Base-by-base conservation (phyloP, 2,888 invertebrate species). In the Anoplius nigerrimus region DNA sequence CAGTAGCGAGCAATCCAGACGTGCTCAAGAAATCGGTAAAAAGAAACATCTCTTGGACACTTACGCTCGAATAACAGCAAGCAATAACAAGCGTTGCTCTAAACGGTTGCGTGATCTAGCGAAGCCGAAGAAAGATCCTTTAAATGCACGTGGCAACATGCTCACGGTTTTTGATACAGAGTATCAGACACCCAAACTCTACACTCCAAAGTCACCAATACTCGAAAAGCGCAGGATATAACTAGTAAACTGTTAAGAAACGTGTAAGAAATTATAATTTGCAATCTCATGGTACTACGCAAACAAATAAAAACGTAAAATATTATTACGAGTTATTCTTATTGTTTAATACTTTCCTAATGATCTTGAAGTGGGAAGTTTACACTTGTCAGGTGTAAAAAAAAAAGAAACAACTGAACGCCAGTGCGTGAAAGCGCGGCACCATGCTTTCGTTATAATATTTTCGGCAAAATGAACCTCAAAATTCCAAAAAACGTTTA, bases 1-100 rank as follows among this genome's bases (percentile, higher is more conserved):
- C 34, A 79, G 72, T 51, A 76, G 65, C 62, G 73, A 71, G 53
- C 65, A 64, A 13, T 77, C 69, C 48, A 74, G 52, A 46, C 59
- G 59, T 18, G 66, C 68, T 43, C 64, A 60, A n/a, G 66, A 71
- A 46, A 51, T 51, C 3, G 65, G 48, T n/a, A 76, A 76, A 46
- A 78, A 78, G 54, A 53, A 63, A 43, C 61, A 71, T 24, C 62
- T 72, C 15, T 62, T 81, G 20, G 76, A 83, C 54, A 75, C 74
- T 4, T 82, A 83, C 27, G 81, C 82, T 11, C 70, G 76, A 1
- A 80, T 83, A 34, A 70, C 69, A 6, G 75, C 77, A 1, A 70
- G 69, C 4, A 78, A 79, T 21, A 72, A 82, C 42, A 81, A 59
- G 53, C 73, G 76, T 42, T 80, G 72, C 5, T 69, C 83, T 3